Evolutionary conservation across 2,113 vertebrate species (phyloP).

Genomic region (Prunella himalayana): DNA sequence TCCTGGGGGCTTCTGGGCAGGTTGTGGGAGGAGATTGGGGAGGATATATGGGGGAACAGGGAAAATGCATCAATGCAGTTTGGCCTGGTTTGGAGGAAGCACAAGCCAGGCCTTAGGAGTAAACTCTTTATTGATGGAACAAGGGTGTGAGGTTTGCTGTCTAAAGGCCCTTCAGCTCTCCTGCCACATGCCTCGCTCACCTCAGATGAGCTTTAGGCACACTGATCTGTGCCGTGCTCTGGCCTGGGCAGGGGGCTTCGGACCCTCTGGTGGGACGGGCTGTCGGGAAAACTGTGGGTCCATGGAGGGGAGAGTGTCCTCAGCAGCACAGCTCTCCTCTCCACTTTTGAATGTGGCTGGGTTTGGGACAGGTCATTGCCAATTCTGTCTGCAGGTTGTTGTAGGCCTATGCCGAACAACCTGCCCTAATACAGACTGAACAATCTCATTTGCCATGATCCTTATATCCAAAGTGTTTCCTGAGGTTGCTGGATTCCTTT

Average conservation of each 20-base stretch:
- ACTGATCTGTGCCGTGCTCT: background rate
- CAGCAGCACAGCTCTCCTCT: background rate
- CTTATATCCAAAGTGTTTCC: too few relatives aligned
- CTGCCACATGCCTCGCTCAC: background rate
- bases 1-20: background rate
- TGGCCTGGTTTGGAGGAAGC: background rate
- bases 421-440: background rate
- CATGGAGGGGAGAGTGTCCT: background rate
- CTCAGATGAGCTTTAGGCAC: background rate
- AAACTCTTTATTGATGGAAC: background rate
- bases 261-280: accelerated
- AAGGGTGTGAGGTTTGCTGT: background rate
- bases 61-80: background rate
- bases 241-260: background rate
- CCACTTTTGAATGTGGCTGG: background rate
- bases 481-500: background rate
- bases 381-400: background rate
- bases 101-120: background rate
- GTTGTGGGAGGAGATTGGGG: background rate
- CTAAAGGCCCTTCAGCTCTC: background rate
- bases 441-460: background rate
- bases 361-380: background rate
- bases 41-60: background rate
- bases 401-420: background rate
- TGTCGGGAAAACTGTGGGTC: background rate